Percentiles rank a stretch among this genome's conserved stretches.
These are phyloP conservation scores for Ceratoteleas bidentatus DNA, from an alignment of 1,140 invertebrate species.

Conservation along the genomic window DNA sequence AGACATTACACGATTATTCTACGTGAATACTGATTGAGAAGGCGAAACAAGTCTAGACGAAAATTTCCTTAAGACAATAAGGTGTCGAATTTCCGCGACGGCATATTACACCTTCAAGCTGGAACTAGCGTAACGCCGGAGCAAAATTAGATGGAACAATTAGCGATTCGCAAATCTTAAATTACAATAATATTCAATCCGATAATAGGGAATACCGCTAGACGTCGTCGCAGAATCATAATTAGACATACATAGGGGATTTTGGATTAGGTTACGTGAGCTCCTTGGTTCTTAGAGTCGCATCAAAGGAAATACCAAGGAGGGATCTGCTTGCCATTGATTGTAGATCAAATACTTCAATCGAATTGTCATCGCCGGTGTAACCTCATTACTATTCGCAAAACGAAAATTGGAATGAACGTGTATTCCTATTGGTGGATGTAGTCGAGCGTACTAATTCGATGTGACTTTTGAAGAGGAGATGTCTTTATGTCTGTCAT, in stretches of 20 bases:
- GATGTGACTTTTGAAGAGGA: background rate
- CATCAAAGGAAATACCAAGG: constrained; percentile 21
- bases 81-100: background rate
- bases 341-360: constrained; percentile 40
- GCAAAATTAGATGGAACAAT: background rate
- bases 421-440: constrained; percentile 10
- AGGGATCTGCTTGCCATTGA: constrained; percentile 8
- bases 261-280: constrained; percentile 14
- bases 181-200: constrained; percentile 14
- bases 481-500: constrained; percentile 22
- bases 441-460: constrained; percentile 1
- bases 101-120: background rate
- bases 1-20: constrained; percentile 20
- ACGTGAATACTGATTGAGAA: constrained; percentile 7
- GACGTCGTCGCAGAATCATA: constrained; percentile 9
- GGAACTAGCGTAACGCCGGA: background rate
- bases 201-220: background rate
- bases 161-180: background rate
- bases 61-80: background rate
- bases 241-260: constrained; percentile 22
- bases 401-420: constrained; percentile 22
- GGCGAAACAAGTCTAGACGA: background rate
- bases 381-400: constrained; percentile 27
- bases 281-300: constrained; percentile 10
- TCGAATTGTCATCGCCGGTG: constrained; percentile 13